Base-by-base conservation (phyloP, 2,797 vertebrate genomes). In the Paguma larvata region DNA sequence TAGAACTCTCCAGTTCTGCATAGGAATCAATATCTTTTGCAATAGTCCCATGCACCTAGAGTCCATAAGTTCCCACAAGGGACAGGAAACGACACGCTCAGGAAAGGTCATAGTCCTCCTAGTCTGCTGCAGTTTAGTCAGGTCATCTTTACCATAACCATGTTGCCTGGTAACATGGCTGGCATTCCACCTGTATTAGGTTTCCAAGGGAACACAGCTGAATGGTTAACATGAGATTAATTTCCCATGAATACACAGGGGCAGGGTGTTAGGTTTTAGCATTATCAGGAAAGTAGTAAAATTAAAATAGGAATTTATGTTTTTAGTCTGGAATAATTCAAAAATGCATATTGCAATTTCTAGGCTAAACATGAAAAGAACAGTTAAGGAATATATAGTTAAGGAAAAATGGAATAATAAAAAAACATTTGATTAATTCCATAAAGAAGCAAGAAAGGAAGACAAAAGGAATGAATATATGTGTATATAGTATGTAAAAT, bases 221-320 rank as follows among this genome's bases (percentile, higher is more conserved):
- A 80, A 82, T 93, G 63, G 32, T 84, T 92, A 88, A 80, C 73
- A 23, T 23, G 56, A 92, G 62, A 80, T 59, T 80, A 68, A 62
- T 53, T 87, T 83, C 62, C 41, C 30, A 16, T 9, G 5, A 59
- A 11, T 77, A 38, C 65, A 83, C 77, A 63, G 70, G 34, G 48
- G 38, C 48, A 78, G 73, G 34, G 18, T 94, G 23, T 62, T 78
- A 68, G 48, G 21, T 59, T 91, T 70, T 85, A 91, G 25, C 67
- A 86, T 48, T 90, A 59, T n/a, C 30, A 18, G 38, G 65, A 44
- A 94, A 75, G 12, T 67, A 73, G 56, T 73, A 89, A 85, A 89
- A 56, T 19, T 72, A 32, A 82, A 83, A 19, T 72, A 68, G 62
- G 44, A 68, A 82, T 86, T 48, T 59, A 18, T 41, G n/a, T 94